Conservation (phyloP, 2,888 invertebrate species). For the Cyclophora punctaria region DNA sequence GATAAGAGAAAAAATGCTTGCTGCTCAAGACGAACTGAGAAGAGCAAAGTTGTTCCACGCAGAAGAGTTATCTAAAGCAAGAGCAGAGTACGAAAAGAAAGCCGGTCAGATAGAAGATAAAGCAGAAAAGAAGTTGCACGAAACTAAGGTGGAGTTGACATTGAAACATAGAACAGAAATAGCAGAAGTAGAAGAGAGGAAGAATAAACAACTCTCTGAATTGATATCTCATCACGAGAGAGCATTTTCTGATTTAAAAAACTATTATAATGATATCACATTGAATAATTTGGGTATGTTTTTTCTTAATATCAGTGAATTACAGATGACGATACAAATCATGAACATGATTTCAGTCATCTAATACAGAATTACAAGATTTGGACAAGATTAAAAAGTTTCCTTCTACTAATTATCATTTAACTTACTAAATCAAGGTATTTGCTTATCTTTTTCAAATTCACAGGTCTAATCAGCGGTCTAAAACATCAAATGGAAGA, state of each 20-base stretch:
- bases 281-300: constrained; percentile 87
- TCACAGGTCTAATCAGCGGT: constrained; percentile 83
- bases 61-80: constrained; percentile 79
- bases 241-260: constrained; percentile 91
- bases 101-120: constrained; percentile 71
- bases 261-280: constrained; percentile 96
- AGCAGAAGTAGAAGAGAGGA: constrained; percentile 92
- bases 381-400: too few species aligned
- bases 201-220: constrained; percentile 89
- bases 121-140: constrained; percentile 83
- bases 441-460: neutral
- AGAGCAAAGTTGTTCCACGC: constrained; percentile 84
- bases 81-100: constrained; percentile 66
- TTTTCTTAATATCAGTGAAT: neutral
- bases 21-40: constrained; percentile 83
- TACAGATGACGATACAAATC: too few species aligned
- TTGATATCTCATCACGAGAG: constrained; percentile 88
- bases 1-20: constrained; percentile 80
- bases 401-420: too few species aligned
- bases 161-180: constrained; percentile 87
- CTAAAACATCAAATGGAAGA: constrained; percentile 86
- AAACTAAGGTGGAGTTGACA: constrained; percentile 81
- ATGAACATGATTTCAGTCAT: too few species aligned
- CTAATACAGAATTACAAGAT: too few species aligned
- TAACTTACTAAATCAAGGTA: too few species aligned